Percentiles rank a stretch among this genome's conserved stretches.
Conservation (phyloP, 2,113 vertebrate species). For the Toxostoma redivivum region DNA sequence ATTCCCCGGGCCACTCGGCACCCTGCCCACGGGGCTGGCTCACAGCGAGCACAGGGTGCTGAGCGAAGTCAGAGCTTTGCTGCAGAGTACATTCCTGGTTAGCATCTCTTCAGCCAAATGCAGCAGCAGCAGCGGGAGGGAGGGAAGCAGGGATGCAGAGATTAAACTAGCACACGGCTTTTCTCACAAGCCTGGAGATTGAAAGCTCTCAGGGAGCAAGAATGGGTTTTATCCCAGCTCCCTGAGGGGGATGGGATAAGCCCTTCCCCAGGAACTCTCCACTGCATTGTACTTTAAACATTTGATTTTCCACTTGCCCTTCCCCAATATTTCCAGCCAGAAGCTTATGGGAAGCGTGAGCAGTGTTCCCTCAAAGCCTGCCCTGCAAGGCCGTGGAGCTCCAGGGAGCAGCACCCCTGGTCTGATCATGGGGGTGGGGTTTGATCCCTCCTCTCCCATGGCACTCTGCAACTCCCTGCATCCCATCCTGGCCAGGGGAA, state of each 20-base stretch:
- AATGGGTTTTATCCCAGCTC: fast-evolving
- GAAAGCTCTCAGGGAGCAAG: neutral
- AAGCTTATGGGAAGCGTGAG: fast-evolving
- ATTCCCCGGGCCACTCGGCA: neutral
- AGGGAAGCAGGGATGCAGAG: neutral
- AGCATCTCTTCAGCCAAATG: neutral
- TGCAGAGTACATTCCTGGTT: neutral
- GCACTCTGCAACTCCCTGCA: neutral
- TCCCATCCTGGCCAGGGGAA: neutral
- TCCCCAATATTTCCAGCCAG: neutral
- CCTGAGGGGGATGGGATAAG: neutral
- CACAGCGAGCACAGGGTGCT: neutral
- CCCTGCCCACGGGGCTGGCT: neutral
- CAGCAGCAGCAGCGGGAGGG: neutral
- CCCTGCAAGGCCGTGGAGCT: neutral
- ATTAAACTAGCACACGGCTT: neutral
- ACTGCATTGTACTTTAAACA: neutral
- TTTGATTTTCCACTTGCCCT: neutral
- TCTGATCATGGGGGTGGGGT: neutral
- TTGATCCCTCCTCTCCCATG: neutral
- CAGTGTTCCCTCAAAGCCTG: neutral
- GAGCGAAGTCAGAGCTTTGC: neutral
- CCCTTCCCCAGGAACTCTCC: neutral
- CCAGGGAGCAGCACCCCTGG: neutral
- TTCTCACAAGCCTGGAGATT: neutral